Conservation (phyloP, 2,797 vertebrate genomes). For the Helicolenus hilgendorfi region DNA sequence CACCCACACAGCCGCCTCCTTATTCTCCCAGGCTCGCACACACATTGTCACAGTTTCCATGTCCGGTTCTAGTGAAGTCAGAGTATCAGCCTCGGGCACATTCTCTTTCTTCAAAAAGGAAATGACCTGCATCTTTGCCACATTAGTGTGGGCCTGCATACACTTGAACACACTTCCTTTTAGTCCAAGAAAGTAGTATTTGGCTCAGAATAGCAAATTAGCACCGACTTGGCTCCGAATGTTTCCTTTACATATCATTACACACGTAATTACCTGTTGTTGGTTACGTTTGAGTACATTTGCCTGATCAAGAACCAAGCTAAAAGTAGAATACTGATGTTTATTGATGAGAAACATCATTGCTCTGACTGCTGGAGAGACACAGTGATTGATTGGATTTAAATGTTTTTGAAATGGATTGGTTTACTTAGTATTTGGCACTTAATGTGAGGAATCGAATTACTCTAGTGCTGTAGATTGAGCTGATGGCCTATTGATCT, state of each 20-base stretch:
- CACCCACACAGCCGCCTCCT: slow-evolving; percentile 16
- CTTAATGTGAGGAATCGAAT: background rate
- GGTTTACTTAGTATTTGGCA: background rate
- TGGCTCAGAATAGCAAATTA: slow-evolving; percentile 41
- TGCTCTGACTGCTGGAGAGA: background rate
- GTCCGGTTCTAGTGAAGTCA: slow-evolving; percentile 64
- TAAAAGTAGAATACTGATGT: background rate
- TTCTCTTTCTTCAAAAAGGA: slow-evolving; percentile 73
- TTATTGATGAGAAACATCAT: background rate
- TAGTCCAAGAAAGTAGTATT: slow-evolving; percentile 29
- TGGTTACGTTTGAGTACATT: slow-evolving; percentile 7
- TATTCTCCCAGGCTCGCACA: slow-evolving; percentile 45
- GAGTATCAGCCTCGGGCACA: slow-evolving; percentile 66
- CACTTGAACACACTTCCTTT: slow-evolving; percentile 41
- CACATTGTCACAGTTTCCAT: slow-evolving; percentile 82
- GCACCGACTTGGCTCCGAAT: slow-evolving; percentile 11
- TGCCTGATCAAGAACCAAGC: background rate
- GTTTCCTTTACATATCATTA: slow-evolving; percentile 16
- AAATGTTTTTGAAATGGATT: background rate
- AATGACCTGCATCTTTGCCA: slow-evolving; percentile 74
- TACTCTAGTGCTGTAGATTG: background rate
- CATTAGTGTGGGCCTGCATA: slow-evolving; percentile 63
- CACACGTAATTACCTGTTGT: background rate
- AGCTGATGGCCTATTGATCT: background rate
- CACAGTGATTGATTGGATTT: background rate